phyloP scores from a whole-genome alignment of 2,797 vertebrate genomes.

The Kryptolebias ocellatus region DNA sequence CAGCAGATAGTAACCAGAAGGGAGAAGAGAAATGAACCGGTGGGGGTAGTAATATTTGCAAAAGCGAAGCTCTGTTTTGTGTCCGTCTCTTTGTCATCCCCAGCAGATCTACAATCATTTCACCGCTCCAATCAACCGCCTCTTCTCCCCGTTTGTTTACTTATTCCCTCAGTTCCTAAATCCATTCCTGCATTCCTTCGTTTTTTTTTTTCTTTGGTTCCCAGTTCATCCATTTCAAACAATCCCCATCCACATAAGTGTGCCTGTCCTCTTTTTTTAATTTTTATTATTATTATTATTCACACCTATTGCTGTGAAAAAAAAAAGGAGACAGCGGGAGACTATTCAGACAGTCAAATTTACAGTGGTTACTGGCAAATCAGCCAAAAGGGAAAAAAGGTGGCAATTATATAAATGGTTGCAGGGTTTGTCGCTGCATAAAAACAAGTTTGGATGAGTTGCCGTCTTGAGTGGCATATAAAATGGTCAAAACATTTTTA shows the following conservation, averaged over 20 bases:
- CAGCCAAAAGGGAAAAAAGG: background rate
- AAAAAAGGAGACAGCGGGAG: slow-evolving; percentile 1
- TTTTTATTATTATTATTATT: background rate
- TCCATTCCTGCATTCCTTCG: slow-evolving; percentile 30
- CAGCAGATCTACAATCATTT: slow-evolving; percentile 46
- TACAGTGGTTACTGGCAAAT: too few species aligned
- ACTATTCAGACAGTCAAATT: too few species aligned
- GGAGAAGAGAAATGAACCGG: slow-evolving; percentile 13
- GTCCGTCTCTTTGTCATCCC: slow-evolving; percentile 52
- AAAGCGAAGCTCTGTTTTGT: slow-evolving; percentile 33
- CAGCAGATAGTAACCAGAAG: slow-evolving; percentile 26
- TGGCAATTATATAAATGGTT: background rate
- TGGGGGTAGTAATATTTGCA: slow-evolving; percentile 33
- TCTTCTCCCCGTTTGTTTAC: slow-evolving; percentile 73
- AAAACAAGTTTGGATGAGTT: background rate
- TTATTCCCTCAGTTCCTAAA: slow-evolving; percentile 59
- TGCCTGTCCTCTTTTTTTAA: background rate
- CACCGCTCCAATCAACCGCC: slow-evolving; percentile 61
- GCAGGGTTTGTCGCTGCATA: background rate
- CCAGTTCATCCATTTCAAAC: slow-evolving; percentile 7
- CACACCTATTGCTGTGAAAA: slow-evolving; percentile 5
- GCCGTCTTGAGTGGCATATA: background rate
- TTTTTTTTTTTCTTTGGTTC: slow-evolving; percentile 28
- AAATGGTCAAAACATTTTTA: background rate
- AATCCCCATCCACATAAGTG: slow-evolving; percentile 1